phyloP scores from a whole-genome alignment of 2,888 invertebrate species.

The Metopia argyrocephala region DNA sequence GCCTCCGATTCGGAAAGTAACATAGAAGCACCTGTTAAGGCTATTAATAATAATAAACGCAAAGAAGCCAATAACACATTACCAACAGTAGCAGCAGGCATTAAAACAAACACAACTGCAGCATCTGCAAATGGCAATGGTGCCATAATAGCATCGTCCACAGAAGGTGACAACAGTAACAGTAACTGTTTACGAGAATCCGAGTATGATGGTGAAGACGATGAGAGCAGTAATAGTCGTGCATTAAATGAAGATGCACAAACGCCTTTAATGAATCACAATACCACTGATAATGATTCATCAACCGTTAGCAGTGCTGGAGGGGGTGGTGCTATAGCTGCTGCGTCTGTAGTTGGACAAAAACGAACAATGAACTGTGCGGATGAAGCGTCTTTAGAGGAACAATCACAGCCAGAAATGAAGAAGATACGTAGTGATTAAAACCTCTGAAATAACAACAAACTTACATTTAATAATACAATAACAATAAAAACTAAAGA shows the following conservation, averaged over 20 bases:
- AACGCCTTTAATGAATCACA: slow-evolving; percentile 62
- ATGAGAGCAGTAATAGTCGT: slow-evolving; percentile 68
- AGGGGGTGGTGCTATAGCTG: slow-evolving; percentile 33
- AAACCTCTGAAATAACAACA: slow-evolving; percentile 55
- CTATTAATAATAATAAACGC: slow-evolving; percentile 49
- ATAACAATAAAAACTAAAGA: slow-evolving; percentile 50
- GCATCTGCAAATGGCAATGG: slow-evolving; percentile 71
- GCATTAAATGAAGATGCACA: slow-evolving; percentile 61
- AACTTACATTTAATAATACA: no score
- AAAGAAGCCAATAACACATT: slow-evolving; percentile 56
- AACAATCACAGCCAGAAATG: slow-evolving; percentile 74
- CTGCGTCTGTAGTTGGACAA: slow-evolving; percentile 68
- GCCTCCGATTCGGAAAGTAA: slow-evolving; percentile 87
- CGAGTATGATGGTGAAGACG: slow-evolving; percentile 71
- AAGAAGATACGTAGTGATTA: slow-evolving; percentile 78
- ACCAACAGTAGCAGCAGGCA: not conserved
- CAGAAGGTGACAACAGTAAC: slow-evolving; percentile 65
- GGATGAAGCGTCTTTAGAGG: slow-evolving; percentile 59
- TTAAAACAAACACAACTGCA: slow-evolving; percentile 18
- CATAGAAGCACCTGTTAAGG: slow-evolving; percentile 82
- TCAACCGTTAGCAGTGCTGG: slow-evolving; percentile 64
- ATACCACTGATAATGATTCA: slow-evolving; percentile 62
- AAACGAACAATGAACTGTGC: slow-evolving; percentile 71
- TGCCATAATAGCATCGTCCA: slow-evolving; percentile 58
- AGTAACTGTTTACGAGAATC: slow-evolving; percentile 68